Evolutionary conservation across 2,888 invertebrate genomes (phyloP), one percentile per base, ranked within the genome.

Genomic region (Acronicta alni): DNA sequence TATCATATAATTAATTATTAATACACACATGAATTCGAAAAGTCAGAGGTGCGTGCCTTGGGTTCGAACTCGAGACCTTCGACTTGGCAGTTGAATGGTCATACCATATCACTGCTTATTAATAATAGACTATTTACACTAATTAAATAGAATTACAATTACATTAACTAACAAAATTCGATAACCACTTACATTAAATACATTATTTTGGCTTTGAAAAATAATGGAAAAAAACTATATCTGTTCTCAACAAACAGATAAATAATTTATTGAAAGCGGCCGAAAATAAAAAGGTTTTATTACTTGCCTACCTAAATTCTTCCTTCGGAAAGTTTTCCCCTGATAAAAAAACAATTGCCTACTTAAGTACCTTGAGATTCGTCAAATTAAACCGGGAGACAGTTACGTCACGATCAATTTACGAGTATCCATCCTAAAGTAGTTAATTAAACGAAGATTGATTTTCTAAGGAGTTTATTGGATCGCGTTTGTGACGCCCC

Each of bases 391-490:
- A 75, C 65, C 47, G 54, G 56, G 52, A 39, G 66, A 63, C 74
- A 70, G 61, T 75, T 70, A 59, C 38, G 55, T 42, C 18, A 38
- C 48, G 58, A 75, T 67, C 75, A 60, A 75, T 78, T 72, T 75
- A 71, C 75, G 78, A 66, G 64, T 17, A 60, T 42, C 67, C 67
- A 51, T 67, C 62, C 60, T 60, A 63, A 78, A 75, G 72, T 78
- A 75, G 75, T 79, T 76, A 76, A 76, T 76, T 79, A 76, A 79
- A 79, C 54, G 74, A 76, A 79, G 79, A 76, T 76, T 79, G 76
- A 76, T 76, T 79, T 64, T 61, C 63, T 64, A 51, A 75, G 75
- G 59, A 75, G 65, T 78, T 71, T 71, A 75, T 75, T 75, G 72
- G 63, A 58, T 49, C 72, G 35, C 54, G 62, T 67, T 71, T 47